Evolutionary conservation across 2,113 vertebrate genomes (phyloP).

Genomic region (Siniperca knerii): DNA sequence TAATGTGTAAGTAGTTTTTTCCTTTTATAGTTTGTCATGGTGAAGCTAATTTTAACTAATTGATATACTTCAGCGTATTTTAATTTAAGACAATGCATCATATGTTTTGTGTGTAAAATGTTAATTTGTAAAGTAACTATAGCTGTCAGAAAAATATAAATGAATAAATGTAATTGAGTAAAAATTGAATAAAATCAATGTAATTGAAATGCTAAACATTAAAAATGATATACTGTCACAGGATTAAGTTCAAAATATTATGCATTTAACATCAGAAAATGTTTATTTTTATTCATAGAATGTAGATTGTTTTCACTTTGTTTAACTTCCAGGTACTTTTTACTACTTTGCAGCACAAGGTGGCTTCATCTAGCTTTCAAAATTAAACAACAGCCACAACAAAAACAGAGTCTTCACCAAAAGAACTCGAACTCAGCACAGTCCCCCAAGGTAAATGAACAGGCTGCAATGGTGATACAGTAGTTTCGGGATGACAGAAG

Average conservation of each 20-base stretch:
- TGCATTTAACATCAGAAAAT: neutral
- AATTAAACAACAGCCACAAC: neutral
- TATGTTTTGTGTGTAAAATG: neutral
- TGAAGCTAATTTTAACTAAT: neutral
- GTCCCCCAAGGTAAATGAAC: neutral
- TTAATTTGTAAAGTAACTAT: neutral
- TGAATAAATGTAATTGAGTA: neutral
- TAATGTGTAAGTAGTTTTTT: neutral
- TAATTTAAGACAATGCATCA: neutral
- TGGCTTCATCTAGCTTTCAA: neutral
- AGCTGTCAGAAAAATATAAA: neutral
- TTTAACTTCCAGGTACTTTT: neutral
- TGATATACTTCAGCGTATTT: neutral
- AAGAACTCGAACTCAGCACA: slow-evolving; percentile 9
- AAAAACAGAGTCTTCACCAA: neutral
- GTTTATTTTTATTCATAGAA: neutral
- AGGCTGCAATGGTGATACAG: neutral
- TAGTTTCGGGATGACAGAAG: neutral
- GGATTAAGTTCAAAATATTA: neutral
- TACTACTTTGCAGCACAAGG: no score
- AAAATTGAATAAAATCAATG: no score
- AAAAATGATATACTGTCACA: no score
- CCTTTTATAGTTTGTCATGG: neutral
- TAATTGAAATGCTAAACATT: no score
- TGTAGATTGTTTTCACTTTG: neutral